Base-by-base conservation (phyloP, 2,888 invertebrate genomes). In the Acrobeloides nanus region DNA sequence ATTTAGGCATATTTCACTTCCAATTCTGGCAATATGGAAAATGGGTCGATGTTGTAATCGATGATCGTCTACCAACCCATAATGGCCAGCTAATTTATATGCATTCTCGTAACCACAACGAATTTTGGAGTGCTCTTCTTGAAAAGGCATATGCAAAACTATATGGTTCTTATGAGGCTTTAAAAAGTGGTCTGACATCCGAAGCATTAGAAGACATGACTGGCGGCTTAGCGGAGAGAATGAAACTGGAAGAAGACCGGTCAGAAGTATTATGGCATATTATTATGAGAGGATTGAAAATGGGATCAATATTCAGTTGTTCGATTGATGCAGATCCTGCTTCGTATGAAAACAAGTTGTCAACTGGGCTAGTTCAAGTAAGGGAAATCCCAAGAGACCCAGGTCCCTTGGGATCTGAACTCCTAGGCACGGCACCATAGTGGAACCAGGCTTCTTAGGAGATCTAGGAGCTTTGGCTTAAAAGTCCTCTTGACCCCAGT, bases 181-280 rank as follows among this genome's bases (percentile, higher is more conserved):
- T 97, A 0, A 90, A 89, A 75, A 95, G 95, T 23, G 95, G 97
- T 15, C 87, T 89, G 0, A 92, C 93, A 0, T 88, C 89, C 72
- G 97, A 99, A 75, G 97, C 95, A 0, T 89, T 97, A 86, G 93
- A 93, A 76, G 97, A 97, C 79, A 95, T 97, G 75, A 95, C 95
- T 0, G 79, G 74, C 20, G 73, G 74, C n/a, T 53, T 74, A 26
- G 69, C 66, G 8, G 72, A 75, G 51, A 66, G 59, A 43, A 90
- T 88, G 74, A 87, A 89, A 66, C 81, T 90, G 68, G 59, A 83
- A 8, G 82, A 86, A 48, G 80, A 84, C 31, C 89, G 84, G 12
- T 37, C 40, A 38, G 55, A 55, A 29, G 48, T 61, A 78, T 81
- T 92, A 61, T 89, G 84, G 75, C 84, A 83, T 64, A 87, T 90